Percentiles rank a stretch among this genome's conserved stretches.
Conservation (phyloP, 2,113 vertebrate species). For the Caracal caracal region DNA sequence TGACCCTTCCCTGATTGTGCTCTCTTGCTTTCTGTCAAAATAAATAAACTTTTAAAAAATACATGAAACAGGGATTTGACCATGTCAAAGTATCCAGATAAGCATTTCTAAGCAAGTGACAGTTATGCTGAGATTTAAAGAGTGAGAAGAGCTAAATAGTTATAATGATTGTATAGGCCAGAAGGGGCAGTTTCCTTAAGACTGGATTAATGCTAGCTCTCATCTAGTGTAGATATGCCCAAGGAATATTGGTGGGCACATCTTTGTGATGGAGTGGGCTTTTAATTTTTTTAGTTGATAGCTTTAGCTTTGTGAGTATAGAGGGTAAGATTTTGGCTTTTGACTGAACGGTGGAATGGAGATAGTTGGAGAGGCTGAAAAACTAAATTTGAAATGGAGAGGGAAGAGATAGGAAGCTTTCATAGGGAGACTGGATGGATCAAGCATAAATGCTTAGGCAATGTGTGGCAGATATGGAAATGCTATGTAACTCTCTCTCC, state of each 20-base stretch:
- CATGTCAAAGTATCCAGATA: neutral
- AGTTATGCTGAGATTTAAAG: slow-evolving; percentile 12
- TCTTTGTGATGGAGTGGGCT: neutral
- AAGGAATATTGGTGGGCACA: neutral
- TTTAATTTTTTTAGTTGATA: neutral
- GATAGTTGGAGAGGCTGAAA: neutral
- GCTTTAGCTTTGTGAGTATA: neutral
- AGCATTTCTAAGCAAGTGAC: neutral
- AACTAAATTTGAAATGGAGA: neutral
- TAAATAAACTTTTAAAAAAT: too few species aligned
- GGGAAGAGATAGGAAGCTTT: neutral
- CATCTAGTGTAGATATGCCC: neutral
- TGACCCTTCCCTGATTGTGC: too few species aligned
- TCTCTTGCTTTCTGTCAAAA: too few species aligned
- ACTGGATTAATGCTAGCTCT: neutral
- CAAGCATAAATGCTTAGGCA: neutral
- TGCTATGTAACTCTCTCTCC: neutral
- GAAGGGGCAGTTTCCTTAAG: neutral
- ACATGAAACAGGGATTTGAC: neutral
- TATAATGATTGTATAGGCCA: neutral
- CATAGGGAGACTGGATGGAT: neutral
- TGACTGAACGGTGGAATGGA: neutral
- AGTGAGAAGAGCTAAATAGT: neutral
- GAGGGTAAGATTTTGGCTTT: neutral
- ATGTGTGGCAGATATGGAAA: neutral